phyloP scores from a whole-genome alignment of 2,797 vertebrate species.

The Anguilla marmorata region DNA sequence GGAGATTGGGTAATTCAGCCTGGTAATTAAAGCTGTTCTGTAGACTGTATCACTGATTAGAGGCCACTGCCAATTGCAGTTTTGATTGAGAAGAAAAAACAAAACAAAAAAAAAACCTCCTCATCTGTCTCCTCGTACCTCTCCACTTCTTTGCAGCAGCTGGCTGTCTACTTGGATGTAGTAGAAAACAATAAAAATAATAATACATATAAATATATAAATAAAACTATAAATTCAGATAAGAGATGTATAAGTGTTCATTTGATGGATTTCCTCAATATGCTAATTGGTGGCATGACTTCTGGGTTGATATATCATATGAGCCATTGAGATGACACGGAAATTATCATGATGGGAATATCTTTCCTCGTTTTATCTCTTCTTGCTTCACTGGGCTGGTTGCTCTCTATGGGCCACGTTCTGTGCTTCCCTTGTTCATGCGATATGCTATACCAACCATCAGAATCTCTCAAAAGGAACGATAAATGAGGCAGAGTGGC shows the following conservation, averaged over 20 bases:
- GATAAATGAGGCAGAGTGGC: slow-evolving; percentile 39
- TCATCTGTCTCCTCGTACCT: slow-evolving; percentile 38
- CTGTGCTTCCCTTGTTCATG: slow-evolving; percentile 15
- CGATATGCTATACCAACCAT: slow-evolving; percentile 26
- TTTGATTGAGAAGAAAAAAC: slow-evolving; percentile 28
- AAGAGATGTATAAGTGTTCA: not conserved
- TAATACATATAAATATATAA: too few species aligned
- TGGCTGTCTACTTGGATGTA: not conserved
- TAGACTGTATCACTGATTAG: slow-evolving; percentile 18
- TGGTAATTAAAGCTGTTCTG: slow-evolving; percentile 18
- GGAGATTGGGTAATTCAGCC: slow-evolving; percentile 25
- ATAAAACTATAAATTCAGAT: slow-evolving; percentile 35
- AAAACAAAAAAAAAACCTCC: slow-evolving; percentile 21
- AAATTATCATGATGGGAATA: slow-evolving; percentile 3
- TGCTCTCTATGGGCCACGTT: not conserved
- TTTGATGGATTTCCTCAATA: not conserved
- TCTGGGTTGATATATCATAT: not conserved
- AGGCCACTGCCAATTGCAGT: slow-evolving; percentile 8
- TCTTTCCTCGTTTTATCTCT: slow-evolving; percentile 18
- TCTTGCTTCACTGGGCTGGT: not conserved
- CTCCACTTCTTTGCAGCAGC: slow-evolving; percentile 29
- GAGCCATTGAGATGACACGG: not conserved
- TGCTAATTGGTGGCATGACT: not conserved
- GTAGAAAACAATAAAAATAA: slow-evolving; percentile 37
- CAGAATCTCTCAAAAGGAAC: not conserved